A percentile compares a stretch with the other conserved stretches of the same genome.
phyloP scores from a whole-genome alignment of 2,797 vertebrate genomes.

The Phataginus tricuspis region DNA sequence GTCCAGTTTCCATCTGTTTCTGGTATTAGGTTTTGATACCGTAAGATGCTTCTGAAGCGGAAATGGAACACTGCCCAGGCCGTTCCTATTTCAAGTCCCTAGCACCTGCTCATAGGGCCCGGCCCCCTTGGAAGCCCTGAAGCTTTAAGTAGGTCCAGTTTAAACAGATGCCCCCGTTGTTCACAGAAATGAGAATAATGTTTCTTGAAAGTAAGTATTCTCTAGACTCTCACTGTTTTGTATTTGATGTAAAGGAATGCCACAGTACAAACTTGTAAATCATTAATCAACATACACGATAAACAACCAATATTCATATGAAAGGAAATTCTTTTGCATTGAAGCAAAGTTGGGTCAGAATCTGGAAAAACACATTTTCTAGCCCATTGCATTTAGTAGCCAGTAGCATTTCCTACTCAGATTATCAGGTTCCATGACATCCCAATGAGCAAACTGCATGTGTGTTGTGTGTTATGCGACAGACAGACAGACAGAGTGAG shows the following conservation, averaged over 20 bases:
- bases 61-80: constrained; percentile 8
- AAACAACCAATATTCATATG: neutral
- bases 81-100: constrained; percentile 34
- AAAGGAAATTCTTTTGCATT: constrained; percentile 29
- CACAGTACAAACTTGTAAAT: neutral
- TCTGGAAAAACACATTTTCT: neutral
- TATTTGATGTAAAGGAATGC: neutral
- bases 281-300: neutral
- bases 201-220: neutral
- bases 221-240: neutral
- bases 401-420: constrained; percentile 18
- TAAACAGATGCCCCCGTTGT: neutral
- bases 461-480: neutral
- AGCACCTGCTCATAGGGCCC: neutral
- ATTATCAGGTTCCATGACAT: neutral
- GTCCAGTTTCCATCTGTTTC: constrained; percentile 62
- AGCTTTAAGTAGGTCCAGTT: neutral
- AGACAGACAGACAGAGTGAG: neutral
- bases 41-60: constrained; percentile 55
- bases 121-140: neutral
- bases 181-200: neutral
- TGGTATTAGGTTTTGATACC: constrained; percentile 57
- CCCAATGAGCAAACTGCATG: neutral
- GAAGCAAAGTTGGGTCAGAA: neutral
- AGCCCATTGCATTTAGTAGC: neutral